Base-by-base conservation (phyloP, 2,888 invertebrate species). In the Odontocolon sp. region DNA sequence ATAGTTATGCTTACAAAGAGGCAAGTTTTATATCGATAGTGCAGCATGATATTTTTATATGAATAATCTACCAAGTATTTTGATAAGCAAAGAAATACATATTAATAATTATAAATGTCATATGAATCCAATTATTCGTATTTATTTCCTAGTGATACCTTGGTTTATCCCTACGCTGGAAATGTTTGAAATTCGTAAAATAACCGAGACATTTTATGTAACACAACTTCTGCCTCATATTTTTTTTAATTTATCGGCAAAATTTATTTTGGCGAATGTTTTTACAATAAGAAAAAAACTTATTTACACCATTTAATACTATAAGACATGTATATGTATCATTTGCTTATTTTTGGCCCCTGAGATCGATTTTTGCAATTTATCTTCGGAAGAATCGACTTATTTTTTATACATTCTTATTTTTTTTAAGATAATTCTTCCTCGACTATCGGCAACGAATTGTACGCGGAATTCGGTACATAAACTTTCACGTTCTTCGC, bases 41-140 rank as follows among this genome's bases (percentile, higher is more conserved):
- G 83, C 85, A 85, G 85, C 86, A 87, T 87, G 87, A 87, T 89
- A 89, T 88, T 89, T 89, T 89, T 88, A 85, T 86, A 85, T 85
- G 82, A 82, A 80, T 79, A 80, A 74, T 78, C 78, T 81, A 84
- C 82, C 76, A 80, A 80, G 82, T 84, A 84, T 84, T 87, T 85
- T 87, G 83, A 85, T 84, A 83, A 85, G 81, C n/a, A 77, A 84
- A 82, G 82, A 80, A 81, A 72, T 83, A 84, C 81, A 64, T 63
- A 68, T 42, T 50, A 67, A 31, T 74, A 56, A 64, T 69, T 23
- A 69, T 69, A 64, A 36, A 38, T 66, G 66, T 64, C 64, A 72
- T 78, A 57, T n/a, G n/a, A n/a, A n/a, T n/a, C n/a, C n/a, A n/a
- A n/a, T n/a, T n/a, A n/a, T 28, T 47, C 54, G 76, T 72, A 52